Conservation (phyloP, 2,113 vertebrate species). For the Pseudonaja textilis region DNA sequence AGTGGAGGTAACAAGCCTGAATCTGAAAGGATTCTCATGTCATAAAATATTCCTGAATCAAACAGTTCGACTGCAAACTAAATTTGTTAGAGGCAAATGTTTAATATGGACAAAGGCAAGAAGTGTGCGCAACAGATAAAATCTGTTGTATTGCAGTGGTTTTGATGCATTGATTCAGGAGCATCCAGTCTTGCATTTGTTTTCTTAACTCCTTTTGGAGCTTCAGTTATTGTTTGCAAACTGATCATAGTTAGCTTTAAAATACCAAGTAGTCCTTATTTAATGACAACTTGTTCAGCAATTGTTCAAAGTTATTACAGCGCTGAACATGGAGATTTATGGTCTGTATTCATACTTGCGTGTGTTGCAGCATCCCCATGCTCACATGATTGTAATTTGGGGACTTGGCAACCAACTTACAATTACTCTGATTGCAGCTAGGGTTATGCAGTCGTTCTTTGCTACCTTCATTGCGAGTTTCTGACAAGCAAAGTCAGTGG, state of each 20-base stretch:
- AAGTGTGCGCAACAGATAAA: background rate
- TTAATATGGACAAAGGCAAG: background rate
- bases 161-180: background rate
- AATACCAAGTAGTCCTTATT: background rate
- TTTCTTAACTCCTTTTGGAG: background rate
- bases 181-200: background rate
- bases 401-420: background rate
- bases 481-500: background rate
- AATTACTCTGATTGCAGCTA: background rate
- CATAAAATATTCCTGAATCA: slow-evolving; percentile 40
- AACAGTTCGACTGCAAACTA: slow-evolving; percentile 33
- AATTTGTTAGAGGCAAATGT: slow-evolving; percentile 24
- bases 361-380: background rate
- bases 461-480: background rate
- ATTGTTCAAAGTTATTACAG: background rate
- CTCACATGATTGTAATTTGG: background rate
- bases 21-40: slow-evolving; percentile 43
- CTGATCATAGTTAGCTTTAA: background rate
- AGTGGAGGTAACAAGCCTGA: slow-evolving; percentile 54
- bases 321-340: background rate
- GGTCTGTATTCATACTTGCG: background rate
- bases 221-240: background rate
- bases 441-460: background rate
- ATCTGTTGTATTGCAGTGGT: background rate
- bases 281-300: background rate